A percentile compares a stretch with the other conserved stretches of the same genome.
phyloP scores from a whole-genome alignment of 2,797 vertebrate genomes.

The Anolis apletophallus region DNA sequence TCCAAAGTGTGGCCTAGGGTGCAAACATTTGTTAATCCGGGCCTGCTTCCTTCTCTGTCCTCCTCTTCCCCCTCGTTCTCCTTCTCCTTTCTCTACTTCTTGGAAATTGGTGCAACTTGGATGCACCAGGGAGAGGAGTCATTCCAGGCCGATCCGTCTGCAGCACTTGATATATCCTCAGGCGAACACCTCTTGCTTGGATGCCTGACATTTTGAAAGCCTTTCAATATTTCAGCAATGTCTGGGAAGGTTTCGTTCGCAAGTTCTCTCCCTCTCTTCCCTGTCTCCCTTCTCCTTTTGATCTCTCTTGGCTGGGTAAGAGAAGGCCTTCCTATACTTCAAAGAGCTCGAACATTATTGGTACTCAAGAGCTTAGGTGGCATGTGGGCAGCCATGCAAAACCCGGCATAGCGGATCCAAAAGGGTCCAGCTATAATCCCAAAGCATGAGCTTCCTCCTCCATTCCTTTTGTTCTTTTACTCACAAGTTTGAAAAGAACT shows the following conservation, averaged over 20 bases:
- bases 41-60: neutral
- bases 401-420: neutral
- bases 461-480: neutral
- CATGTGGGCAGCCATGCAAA: neutral
- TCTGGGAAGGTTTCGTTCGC: neutral
- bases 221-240: slow-evolving; percentile 25
- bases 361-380: neutral
- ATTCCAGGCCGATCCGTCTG: neutral
- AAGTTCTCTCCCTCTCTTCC: neutral
- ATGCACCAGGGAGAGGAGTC: neutral
- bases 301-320: neutral
- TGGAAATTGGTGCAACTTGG: neutral
- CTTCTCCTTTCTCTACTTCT: neutral
- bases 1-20: no score
- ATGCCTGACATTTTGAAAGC: neutral
- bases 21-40: no score
- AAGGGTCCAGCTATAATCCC: neutral
- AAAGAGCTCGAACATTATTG: neutral
- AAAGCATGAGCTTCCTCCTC: neutral
- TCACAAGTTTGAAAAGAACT: no score
- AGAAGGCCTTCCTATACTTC: neutral
- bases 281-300: neutral
- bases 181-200: neutral
- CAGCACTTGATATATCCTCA: neutral
- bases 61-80: neutral